phyloP scores from a whole-genome alignment of 1,140 invertebrate genomes.

The Neodiprion pinetum region DNA sequence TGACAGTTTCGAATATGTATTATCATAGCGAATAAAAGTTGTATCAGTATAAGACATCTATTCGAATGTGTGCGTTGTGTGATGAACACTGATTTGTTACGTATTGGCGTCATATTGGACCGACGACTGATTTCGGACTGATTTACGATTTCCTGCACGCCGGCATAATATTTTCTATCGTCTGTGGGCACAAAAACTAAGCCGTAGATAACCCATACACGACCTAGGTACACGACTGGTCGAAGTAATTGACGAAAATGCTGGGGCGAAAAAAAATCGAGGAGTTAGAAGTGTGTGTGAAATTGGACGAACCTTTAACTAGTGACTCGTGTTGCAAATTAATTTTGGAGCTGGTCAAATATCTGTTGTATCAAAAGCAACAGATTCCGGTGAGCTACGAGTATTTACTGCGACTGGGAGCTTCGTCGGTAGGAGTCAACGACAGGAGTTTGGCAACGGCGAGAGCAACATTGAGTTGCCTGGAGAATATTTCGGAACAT shows the following conservation, averaged over 20 bases:
- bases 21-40: too few species aligned
- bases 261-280: slow-evolving; percentile 26
- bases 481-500: slow-evolving; percentile 46
- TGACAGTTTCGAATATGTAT: too few species aligned
- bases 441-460: slow-evolving; percentile 45
- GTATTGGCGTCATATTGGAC: too few species aligned
- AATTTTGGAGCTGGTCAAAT: slow-evolving; percentile 53
- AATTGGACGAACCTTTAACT: slow-evolving; percentile 52
- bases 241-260: slow-evolving; percentile 34
- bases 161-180: too few species aligned
- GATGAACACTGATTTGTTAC: too few species aligned
- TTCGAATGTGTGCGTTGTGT: too few species aligned
- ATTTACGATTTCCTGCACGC: too few species aligned
- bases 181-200: too few species aligned
- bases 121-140: too few species aligned
- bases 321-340: slow-evolving; percentile 50
- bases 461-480: slow-evolving; percentile 39
- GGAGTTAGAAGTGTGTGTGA: slow-evolving; percentile 46
- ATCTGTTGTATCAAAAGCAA: slow-evolving; percentile 56
- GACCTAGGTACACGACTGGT: too few species aligned
- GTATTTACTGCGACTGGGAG: slow-evolving; percentile 40
- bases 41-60: too few species aligned
- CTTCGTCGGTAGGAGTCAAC: slow-evolving; percentile 35
- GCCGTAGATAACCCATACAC: too few species aligned
- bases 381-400: slow-evolving; percentile 57